These are phyloP conservation scores for Porites cylindrica DNA, from an alignment of 92 coral and sea anemone species.

Conservation along the genomic window DNA sequence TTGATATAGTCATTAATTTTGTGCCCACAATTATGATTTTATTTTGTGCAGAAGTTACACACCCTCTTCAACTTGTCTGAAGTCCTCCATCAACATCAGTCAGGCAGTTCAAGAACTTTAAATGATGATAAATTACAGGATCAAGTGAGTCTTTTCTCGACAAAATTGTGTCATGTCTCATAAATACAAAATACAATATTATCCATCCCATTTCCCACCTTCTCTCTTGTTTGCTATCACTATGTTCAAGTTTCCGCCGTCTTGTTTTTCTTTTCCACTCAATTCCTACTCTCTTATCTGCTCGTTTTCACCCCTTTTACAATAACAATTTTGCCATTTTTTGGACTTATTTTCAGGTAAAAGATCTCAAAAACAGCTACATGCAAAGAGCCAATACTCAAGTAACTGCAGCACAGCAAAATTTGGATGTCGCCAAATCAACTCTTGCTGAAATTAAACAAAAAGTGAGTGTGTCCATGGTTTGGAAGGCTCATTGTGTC, in stretches of 20 bases:
- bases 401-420: conserved; percentile 74
- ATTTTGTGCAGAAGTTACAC: conserved; percentile 82
- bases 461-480: conserved; percentile 57
- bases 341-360: conserved; percentile 57
- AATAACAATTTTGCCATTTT: background rate
- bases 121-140: conserved; percentile 78
- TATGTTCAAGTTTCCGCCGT: too few relatives aligned
- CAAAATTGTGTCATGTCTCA: background rate
- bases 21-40: background rate
- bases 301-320: too few relatives aligned
- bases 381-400: conserved; percentile 72
- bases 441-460: conserved; percentile 57
- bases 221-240: too few relatives aligned
- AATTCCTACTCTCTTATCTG: too few relatives aligned
- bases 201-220: too few relatives aligned
- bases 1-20: too few relatives aligned
- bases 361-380: conserved; percentile 73
- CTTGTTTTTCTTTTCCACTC: too few relatives aligned
- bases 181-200: too few relatives aligned
- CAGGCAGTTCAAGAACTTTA: conserved; percentile 81
- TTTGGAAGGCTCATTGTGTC: too few relatives aligned
- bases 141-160: conserved; percentile 53
- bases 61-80: conserved; percentile 86
- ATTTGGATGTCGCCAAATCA: conserved; percentile 54
- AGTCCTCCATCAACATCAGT: conserved; percentile 58